A percentile compares a stretch with the other conserved stretches of the same genome.
phyloP scores from a whole-genome alignment of 1,140 invertebrate species.

The Diabrotica undecimpunctata region DNA sequence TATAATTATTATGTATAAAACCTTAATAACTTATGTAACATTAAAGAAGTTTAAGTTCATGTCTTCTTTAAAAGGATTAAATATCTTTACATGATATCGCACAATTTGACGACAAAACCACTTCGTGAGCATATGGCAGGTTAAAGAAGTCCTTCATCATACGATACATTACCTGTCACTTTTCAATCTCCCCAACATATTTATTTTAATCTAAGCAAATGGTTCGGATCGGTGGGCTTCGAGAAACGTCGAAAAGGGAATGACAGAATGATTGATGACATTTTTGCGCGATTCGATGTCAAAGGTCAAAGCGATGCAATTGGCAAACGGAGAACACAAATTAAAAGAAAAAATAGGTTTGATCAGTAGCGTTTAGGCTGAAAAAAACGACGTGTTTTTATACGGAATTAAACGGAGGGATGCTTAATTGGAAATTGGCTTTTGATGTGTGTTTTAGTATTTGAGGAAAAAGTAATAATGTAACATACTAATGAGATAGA shows the following conservation, averaged over 20 bases:
- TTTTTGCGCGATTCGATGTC: background rate
- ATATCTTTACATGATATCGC: background rate
- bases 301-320: background rate
- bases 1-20: no score
- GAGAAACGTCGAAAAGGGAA: background rate
- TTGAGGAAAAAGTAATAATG: no score
- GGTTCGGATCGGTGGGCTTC: background rate
- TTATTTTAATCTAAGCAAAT: conserved; percentile 1
- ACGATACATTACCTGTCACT: background rate
- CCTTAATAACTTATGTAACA: no score
- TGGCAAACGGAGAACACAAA: background rate
- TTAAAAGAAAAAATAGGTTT: conserved; percentile 3
- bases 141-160: conserved; percentile 2
- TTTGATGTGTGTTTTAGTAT: no score
- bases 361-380: background rate
- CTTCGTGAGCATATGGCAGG: background rate
- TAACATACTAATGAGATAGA: no score
- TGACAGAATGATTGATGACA: background rate
- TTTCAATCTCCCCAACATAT: background rate
- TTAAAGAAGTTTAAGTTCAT: no score
- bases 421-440: no score
- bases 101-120: background rate
- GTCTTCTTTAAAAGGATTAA: no score
- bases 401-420: no score
- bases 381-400: no score